A percentile compares a stretch with the other conserved stretches of the same genome.
Conservation (phyloP, 2,888 invertebrate species). For the Drosophila glabriapex region DNA sequence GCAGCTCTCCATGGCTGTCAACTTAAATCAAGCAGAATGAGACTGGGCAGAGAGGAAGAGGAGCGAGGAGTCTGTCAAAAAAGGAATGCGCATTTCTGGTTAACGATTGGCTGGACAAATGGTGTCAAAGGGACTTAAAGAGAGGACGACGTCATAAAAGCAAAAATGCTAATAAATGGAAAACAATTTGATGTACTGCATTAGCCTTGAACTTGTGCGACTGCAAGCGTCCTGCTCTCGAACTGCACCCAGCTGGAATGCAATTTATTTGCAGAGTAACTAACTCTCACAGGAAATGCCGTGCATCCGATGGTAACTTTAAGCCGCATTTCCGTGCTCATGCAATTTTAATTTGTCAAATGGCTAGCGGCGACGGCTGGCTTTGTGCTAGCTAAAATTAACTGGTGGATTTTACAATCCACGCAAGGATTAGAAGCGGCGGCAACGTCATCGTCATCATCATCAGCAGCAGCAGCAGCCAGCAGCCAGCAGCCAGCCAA, state of each 20-base stretch:
- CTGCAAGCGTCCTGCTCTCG: background rate
- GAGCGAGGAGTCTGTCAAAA: constrained; percentile 25
- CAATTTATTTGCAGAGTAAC: constrained; percentile 50
- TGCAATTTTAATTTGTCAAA: constrained; percentile 82
- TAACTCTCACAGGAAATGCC: constrained; percentile 56
- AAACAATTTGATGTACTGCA: constrained; percentile 29
- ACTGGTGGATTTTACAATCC: constrained; percentile 80
- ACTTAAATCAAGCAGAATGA: constrained; percentile 16
- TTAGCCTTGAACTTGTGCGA: constrained; percentile 65
- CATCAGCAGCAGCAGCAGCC: constrained; percentile 25
- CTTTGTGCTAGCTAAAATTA: constrained; percentile 67
- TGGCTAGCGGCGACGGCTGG: constrained; percentile 24
- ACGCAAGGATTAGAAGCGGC: constrained; percentile 69
- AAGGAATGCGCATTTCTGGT: constrained; percentile 34
- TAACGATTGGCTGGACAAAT: constrained; percentile 44
- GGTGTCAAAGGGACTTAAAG: constrained; percentile 45
- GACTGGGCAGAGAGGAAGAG: background rate
- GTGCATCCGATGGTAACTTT: constrained; percentile 69
- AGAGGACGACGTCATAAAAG: constrained; percentile 24
- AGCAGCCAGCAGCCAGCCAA: constrained; percentile 23
- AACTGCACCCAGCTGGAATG: constrained; percentile 42
- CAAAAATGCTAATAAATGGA: constrained; percentile 37
- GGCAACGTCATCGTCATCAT: constrained; percentile 32
- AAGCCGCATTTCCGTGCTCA: constrained; percentile 78
- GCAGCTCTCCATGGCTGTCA: constrained; percentile 11